Percentiles rank a stretch among this genome's conserved stretches.
These are phyloP conservation scores for Sericinus montela DNA, from an alignment of 2,888 invertebrate species.

Conservation along the genomic window DNA sequence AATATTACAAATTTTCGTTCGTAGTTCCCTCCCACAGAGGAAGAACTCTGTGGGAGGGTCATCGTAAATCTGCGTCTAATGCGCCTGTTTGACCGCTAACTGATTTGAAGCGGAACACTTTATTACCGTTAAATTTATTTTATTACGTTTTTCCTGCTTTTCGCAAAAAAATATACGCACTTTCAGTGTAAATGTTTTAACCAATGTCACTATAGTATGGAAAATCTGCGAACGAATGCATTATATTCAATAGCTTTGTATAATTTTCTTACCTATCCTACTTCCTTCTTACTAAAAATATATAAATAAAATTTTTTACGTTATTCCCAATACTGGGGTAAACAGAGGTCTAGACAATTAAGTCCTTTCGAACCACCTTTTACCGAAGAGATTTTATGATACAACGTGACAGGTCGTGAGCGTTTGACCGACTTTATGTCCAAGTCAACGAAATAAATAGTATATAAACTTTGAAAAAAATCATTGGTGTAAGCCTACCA, in stretches of 20 bases:
- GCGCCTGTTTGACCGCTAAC: conserved; percentile 45
- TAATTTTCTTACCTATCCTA: not conserved
- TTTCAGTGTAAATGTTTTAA: not conserved
- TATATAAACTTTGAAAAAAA: no score
- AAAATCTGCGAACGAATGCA: no score
- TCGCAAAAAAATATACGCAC: not conserved
- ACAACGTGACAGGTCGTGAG: no score
- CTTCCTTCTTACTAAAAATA: no score
- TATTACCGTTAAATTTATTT: conserved; percentile 31
- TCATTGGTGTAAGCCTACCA: no score
- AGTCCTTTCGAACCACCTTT: no score
- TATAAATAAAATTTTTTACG: no score
- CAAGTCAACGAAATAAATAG: no score
- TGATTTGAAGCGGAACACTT: conserved; percentile 50
- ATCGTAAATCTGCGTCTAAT: conserved; percentile 15
- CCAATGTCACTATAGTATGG: not conserved
- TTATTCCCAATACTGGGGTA: no score
- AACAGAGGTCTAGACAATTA: no score
- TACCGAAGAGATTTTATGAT: no score
- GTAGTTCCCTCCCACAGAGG: conserved; percentile 10
- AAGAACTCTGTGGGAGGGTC: conserved; percentile 2
- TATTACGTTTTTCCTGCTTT: conserved; percentile 10
- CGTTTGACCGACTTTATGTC: no score
- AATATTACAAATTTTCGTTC: not conserved
- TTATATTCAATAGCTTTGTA: not conserved